Evolutionary conservation across 2,888 invertebrate genomes (phyloP), one percentile per base, ranked within the genome.

Genomic region (Micoletzkya japonica): DNA sequence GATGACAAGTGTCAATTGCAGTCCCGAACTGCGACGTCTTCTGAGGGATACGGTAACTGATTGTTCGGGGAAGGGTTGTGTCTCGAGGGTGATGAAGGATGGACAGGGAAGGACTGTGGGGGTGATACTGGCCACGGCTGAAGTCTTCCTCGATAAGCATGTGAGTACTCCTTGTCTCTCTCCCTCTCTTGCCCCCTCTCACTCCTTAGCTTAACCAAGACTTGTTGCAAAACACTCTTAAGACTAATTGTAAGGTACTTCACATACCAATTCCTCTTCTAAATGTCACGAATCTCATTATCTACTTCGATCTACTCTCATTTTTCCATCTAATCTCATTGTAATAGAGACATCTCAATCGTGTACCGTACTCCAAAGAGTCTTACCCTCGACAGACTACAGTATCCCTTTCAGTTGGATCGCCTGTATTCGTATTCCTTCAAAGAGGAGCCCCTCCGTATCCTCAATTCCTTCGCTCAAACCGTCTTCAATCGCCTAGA

Each of bases 361-460:
- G n/a, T n/a, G n/a, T n/a, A n/a, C n/a, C n/a, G n/a, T n/a, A n/a
- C n/a, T n/a, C n/a, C n/a, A n/a, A n/a, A n/a, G n/a, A n/a, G n/a
- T n/a, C n/a, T n/a, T n/a, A n/a, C n/a, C n/a, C n/a, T n/a, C n/a
- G n/a, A n/a, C n/a, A n/a, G n/a, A n/a, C n/a, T n/a, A n/a, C n/a
- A n/a, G n/a, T n/a, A n/a, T n/a, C 56, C 30, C 24, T 70, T 71
- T n/a, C 70, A 77, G 73, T 69, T 79, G 57, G 79, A 79, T 54
- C 74, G 77, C 17, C 72, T 79, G 0, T 79, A 76, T 56, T 58
- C 67, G 26, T 78, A 79, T 58, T 63, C 71, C 20, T 78, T 79
- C 69, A 52, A 64, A 4, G 64, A 74, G 36, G 72, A 75, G 54
- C 68, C 63, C 14, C 71, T 79, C 36, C 54, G 36, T 1, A 76